Conservation (phyloP, 2,797 vertebrate species). For the Diglossa cyanea region DNA sequence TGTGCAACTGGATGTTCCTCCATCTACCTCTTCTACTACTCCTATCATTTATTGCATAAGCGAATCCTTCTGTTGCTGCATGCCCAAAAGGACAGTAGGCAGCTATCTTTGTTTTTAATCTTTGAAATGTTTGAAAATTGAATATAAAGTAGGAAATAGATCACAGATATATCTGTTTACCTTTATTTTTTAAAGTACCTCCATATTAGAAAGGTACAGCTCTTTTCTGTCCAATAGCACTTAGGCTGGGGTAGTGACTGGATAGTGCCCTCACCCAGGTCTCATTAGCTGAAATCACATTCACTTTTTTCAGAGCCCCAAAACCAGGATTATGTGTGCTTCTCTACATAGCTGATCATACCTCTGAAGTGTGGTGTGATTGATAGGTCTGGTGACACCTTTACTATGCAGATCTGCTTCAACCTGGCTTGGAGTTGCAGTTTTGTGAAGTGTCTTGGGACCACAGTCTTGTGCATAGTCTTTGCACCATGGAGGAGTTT, state of each 20-base stretch:
- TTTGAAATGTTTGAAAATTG: neutral
- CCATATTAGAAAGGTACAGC: neutral
- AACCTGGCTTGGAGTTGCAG: neutral
- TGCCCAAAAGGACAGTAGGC: neutral
- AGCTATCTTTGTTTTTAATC: neutral
- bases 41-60: neutral
- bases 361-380: neutral
- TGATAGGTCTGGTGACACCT: neutral
- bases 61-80: neutral
- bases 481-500: neutral
- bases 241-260: neutral
- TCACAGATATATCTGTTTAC: neutral
- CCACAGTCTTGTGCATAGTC: neutral
- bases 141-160: neutral
- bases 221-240: neutral
- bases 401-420: neutral
- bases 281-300: neutral
- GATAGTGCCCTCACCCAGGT: neutral
- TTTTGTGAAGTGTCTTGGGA: neutral
- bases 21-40: neutral
- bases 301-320: neutral
- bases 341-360: neutral
- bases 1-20: neutral
- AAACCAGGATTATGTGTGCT: neutral
- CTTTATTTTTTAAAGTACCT: neutral